Percentiles rank a stretch among this genome's conserved stretches.
These are phyloP conservation scores for Trachurus trachurus DNA, from an alignment of 2,797 vertebrate species.

Conservation along the genomic window DNA sequence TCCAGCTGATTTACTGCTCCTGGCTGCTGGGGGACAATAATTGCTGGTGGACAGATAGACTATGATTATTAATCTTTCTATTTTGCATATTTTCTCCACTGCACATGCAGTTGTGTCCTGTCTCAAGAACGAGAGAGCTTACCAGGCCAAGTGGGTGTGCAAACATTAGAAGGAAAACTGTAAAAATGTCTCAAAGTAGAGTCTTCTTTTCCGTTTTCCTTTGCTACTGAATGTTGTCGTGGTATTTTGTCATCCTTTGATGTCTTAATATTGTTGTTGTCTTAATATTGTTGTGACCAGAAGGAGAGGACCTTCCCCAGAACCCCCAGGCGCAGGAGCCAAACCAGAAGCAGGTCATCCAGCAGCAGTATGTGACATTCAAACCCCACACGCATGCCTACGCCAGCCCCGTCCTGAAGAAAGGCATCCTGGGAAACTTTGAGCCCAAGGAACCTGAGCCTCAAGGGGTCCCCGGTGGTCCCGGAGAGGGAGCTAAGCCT, in stretches of 20 bases:
- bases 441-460: slow-evolving; percentile 94
- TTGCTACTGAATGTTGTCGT: not conserved
- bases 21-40: too few species aligned
- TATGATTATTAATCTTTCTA: too few species aligned
- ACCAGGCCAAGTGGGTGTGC: too few species aligned
- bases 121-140: too few species aligned
- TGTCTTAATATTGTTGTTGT: too few species aligned
- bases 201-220: not conserved
- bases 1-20: too few species aligned
- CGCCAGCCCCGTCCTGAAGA: slow-evolving; percentile 88
- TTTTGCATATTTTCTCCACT: too few species aligned
- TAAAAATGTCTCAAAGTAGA: too few species aligned
- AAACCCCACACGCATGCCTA: slow-evolving; percentile 91
- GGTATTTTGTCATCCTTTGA: not conserved
- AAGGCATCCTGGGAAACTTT: slow-evolving; percentile 92
- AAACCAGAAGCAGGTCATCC: slow-evolving; percentile 85
- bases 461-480: slow-evolving; percentile 90
- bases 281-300: slow-evolving; percentile 33
- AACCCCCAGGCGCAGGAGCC: slow-evolving; percentile 48
- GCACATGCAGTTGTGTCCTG: too few species aligned
- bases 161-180: too few species aligned
- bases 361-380: slow-evolving; percentile 96
- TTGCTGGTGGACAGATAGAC: too few species aligned
- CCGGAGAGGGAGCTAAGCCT: slow-evolving; percentile 93
- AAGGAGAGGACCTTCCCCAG: slow-evolving; percentile 10